Percentiles rank a stretch among this genome's conserved stretches.
phyloP scores from a whole-genome alignment of 2,113 vertebrate genomes.

The Macquaria ambigua region DNA sequence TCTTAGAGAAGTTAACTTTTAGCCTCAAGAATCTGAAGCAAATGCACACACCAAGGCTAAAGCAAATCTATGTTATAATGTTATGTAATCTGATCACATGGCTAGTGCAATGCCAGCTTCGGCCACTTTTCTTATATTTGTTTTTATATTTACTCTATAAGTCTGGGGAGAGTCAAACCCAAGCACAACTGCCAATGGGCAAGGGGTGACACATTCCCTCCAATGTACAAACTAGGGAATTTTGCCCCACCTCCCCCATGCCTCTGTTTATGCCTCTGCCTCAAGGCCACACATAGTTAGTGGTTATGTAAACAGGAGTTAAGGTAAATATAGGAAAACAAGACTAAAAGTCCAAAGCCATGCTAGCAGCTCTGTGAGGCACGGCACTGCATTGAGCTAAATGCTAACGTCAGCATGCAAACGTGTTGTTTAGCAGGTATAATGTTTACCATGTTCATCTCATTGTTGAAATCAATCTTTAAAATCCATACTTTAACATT shows the following conservation, averaged over 20 bases:
- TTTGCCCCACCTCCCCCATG: background rate
- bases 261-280: too few species aligned
- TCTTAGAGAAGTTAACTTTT: background rate
- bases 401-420: too few species aligned
- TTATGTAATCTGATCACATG: background rate
- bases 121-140: background rate
- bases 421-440: too few species aligned
- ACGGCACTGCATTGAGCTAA: too few species aligned
- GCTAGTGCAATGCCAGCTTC: background rate
- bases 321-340: too few species aligned
- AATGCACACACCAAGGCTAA: background rate
- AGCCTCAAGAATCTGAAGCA: background rate
- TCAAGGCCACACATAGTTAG: too few species aligned
- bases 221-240: background rate
- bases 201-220: background rate
- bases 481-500: slow-evolving; percentile 27
- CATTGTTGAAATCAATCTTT: slow-evolving; percentile 15
- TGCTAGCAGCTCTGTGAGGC: too few species aligned
- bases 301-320: too few species aligned
- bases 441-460: background rate
- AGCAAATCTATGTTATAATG: background rate
- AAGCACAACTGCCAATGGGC: background rate
- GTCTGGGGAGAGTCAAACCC: background rate
- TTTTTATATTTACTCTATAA: too few species aligned
- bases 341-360: too few species aligned